These are phyloP conservation scores for Lophius piscatorius DNA, from an alignment of 2,113 vertebrate species.

Conservation along the genomic window DNA sequence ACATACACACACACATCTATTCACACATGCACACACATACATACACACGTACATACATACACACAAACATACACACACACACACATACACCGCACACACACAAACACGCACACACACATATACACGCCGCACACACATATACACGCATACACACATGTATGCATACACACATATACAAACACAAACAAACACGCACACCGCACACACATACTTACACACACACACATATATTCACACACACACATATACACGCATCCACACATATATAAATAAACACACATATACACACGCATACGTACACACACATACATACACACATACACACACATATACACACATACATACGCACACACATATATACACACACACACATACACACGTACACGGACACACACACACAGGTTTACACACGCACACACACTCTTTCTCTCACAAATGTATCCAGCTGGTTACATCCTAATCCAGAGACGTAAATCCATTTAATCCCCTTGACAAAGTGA, in stretches of 20 bases:
- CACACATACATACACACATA: constrained; percentile 37
- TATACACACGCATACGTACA: constrained; percentile 22
- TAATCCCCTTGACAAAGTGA: constrained; percentile 79
- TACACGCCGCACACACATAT: constrained; percentile 23
- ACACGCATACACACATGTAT: constrained; percentile 22
- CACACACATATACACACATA: constrained; percentile 29
- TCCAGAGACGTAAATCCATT: constrained; percentile 76
- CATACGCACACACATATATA: constrained; percentile 25
- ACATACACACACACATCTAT: constrained; percentile 38
- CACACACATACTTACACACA: constrained; percentile 36
- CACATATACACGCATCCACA: constrained; percentile 45
- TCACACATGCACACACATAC: constrained; percentile 26
- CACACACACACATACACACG: constrained; percentile 36
- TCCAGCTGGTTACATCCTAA: constrained; percentile 79
- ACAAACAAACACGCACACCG: constrained; percentile 35
- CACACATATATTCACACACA: constrained; percentile 20
- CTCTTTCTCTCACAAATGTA: constrained; percentile 68
- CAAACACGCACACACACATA: constrained; percentile 38
- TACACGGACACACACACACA: constrained; percentile 28
- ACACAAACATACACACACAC: constrained; percentile 26
- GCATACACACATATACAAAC: constrained; percentile 22
- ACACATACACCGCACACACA: constrained; percentile 28
- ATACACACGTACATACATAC: constrained; percentile 23
- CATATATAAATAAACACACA: constrained; percentile 66
- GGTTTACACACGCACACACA: constrained; percentile 21